phyloP scores from a whole-genome alignment of 2,888 invertebrate genomes.

The Nomada lathburiana region DNA sequence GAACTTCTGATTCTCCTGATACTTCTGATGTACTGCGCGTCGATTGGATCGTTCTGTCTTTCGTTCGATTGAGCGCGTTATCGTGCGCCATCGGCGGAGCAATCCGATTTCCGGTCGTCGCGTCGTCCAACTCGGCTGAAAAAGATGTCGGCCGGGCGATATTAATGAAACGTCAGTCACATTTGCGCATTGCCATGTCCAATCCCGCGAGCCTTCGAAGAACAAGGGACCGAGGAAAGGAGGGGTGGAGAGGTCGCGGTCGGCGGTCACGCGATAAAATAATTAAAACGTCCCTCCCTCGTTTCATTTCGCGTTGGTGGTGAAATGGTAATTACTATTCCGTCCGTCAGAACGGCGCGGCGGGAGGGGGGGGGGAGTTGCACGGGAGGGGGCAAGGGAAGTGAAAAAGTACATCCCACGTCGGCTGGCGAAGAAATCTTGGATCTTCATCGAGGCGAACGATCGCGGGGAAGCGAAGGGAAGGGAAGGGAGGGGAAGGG shows the following conservation, averaged over 20 bases:
- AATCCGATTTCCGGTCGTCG: not conserved
- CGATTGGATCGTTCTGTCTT: not conserved
- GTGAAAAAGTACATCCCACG: constrained; percentile 18
- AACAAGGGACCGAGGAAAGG: constrained; percentile 8
- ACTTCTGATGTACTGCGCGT: too few species aligned
- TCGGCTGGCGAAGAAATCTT: constrained; percentile 5
- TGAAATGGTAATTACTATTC: constrained; percentile 74
- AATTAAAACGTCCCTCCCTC: constrained; percentile 70
- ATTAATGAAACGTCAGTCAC: constrained; percentile 72
- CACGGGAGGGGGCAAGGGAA: constrained; percentile 19
- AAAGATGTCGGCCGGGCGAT: constrained; percentile 46
- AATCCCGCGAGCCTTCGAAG: constrained; percentile 51
- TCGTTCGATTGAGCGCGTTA: not conserved
- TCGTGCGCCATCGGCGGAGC: not conserved
- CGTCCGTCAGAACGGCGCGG: constrained; percentile 33
- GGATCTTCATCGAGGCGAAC: not conserved
- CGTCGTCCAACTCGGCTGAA: constrained; percentile 30
- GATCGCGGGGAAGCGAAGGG: not conserved
- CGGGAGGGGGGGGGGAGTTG: not conserved
- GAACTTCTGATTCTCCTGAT: too few species aligned
- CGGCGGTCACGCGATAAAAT: constrained; percentile 73
- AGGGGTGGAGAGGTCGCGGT: constrained; percentile 56
- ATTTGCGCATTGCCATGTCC: constrained; percentile 62
- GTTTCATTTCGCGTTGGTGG: constrained; percentile 54
- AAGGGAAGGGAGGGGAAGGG: too few species aligned